Conservation (phyloP, 2,797 vertebrate species). For the Prunella strophiata region DNA sequence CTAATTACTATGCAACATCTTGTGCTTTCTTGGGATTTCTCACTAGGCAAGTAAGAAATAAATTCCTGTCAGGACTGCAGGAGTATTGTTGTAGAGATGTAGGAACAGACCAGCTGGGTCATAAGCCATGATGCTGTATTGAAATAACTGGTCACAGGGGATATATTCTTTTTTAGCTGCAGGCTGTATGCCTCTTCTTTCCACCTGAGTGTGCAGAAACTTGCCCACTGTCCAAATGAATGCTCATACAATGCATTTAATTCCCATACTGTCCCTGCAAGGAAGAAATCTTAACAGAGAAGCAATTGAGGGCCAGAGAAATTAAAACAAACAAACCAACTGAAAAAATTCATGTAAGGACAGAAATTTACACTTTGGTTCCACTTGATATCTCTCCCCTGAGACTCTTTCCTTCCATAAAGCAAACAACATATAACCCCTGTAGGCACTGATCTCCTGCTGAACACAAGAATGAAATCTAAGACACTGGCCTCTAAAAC, state of each 20-base stretch:
- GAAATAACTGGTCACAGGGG: constrained; percentile 1
- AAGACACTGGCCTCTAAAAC: neutral
- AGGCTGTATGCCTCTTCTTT: neutral
- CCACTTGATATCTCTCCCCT: neutral
- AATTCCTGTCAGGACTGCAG: constrained; percentile 34
- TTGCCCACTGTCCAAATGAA: neutral
- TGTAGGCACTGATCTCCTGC: neutral
- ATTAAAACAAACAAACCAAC: neutral
- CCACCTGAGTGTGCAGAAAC: neutral
- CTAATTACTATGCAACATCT: constrained; percentile 53
- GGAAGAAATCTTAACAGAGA: neutral
- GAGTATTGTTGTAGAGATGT: neutral
- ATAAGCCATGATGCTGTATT: neutral
- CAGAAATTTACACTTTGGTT: neutral
- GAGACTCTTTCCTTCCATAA: neutral
- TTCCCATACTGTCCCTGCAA: neutral
- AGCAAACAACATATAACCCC: neutral
- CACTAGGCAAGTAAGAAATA: constrained; percentile 47
- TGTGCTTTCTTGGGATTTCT: constrained; percentile 46
- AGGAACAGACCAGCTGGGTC: constrained; percentile 10
- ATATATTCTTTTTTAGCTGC: neutral
- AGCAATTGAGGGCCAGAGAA: neutral
- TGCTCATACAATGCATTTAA: neutral
- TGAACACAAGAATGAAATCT: neutral
- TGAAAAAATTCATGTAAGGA: neutral